Base-by-base conservation (phyloP, 2,113 vertebrate species). In the Origma solitaria region DNA sequence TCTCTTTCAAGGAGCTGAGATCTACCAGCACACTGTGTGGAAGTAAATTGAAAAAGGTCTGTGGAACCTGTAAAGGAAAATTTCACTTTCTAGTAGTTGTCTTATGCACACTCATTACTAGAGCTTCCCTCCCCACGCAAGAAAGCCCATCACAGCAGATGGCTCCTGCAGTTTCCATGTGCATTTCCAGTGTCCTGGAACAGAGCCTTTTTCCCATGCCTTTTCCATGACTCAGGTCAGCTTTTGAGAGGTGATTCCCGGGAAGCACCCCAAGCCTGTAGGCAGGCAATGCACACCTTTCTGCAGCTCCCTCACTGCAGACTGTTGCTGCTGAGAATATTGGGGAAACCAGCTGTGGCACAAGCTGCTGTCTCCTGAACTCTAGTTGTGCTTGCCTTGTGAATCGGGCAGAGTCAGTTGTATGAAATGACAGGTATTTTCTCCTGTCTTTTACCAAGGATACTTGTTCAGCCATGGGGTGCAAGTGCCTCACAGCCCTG, bases 261-360 rank as follows among this genome's bases (percentile, higher is more conserved):
- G 31, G 33, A 27, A 53, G 14, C n/a, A 78, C 42, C 28, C 42
- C 75, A 71, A 75, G 38, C 27, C 30, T 1, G 1, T 4, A 17
- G 27, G 23, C 28, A 53, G 51, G 42, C 0, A 0, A 44, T 22
- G 13, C 0, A 3, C 3, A 30, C 8, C 6, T 3, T 1, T 5
- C n/a, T n/a, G 40, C 14, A 40, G 7, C 27, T 82, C 33, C 22
- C n/a, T 65, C 2, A 0, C 21, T 66, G 33, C 42, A 62, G 22
- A 37, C 2, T 10, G 17, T 10, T 1, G 10, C 16, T 85, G 28
- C 58, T 58, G 19, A 11, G 33, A 37, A 24, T 10, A 17, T 0
- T 69, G 56, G 17, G 38, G 31, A 60, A 42, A 71, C 42, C n/a
- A 77, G 17, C 28, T 77, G 25, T 21, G 54, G 18, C 38, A 72